phyloP scores from a whole-genome alignment of 2,797 vertebrate species.

The Rhincodon typus region DNA sequence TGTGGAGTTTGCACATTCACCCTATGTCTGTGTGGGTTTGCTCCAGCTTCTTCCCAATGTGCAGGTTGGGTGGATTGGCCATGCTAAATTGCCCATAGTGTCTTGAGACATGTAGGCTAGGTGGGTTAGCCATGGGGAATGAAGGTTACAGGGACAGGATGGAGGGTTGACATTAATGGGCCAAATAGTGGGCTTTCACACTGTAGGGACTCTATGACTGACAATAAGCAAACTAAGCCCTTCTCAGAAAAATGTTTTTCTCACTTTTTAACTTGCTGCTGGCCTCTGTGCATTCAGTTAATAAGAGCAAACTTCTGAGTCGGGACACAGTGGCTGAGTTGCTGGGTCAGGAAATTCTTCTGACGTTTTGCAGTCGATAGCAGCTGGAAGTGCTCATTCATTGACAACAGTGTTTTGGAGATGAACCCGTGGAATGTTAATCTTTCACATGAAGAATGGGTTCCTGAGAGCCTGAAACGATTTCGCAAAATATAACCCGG shows the following conservation, averaged over 20 bases:
- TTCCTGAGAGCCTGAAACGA: not conserved
- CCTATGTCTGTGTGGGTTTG: too few relatives aligned
- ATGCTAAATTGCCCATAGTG: too few relatives aligned
- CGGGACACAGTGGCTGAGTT: not conserved
- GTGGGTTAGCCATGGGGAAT: too few relatives aligned
- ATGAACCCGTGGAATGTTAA: not conserved
- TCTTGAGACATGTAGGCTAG: too few relatives aligned
- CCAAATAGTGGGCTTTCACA: too few relatives aligned
- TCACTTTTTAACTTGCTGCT: not conserved
- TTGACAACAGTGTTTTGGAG: too few relatives aligned
- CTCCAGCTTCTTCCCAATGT: too few relatives aligned
- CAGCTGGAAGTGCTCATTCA: not conserved
- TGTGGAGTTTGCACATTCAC: too few relatives aligned
- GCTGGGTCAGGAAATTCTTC: not conserved
- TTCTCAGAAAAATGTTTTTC: conserved; percentile 12
- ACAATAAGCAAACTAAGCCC: not conserved
- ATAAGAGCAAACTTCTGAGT: not conserved
- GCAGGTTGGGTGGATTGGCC: too few relatives aligned
- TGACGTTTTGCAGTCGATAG: not conserved
- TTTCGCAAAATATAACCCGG: not conserved
- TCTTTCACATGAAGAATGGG: not conserved
- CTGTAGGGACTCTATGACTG: not conserved
- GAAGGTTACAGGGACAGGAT: too few relatives aligned
- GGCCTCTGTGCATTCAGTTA: not conserved
- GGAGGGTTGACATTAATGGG: too few relatives aligned